A percentile compares a stretch with the other conserved stretches of the same genome.
Conservation (phyloP, 2,797 vertebrate genomes). For the Gouania willdenowi region DNA sequence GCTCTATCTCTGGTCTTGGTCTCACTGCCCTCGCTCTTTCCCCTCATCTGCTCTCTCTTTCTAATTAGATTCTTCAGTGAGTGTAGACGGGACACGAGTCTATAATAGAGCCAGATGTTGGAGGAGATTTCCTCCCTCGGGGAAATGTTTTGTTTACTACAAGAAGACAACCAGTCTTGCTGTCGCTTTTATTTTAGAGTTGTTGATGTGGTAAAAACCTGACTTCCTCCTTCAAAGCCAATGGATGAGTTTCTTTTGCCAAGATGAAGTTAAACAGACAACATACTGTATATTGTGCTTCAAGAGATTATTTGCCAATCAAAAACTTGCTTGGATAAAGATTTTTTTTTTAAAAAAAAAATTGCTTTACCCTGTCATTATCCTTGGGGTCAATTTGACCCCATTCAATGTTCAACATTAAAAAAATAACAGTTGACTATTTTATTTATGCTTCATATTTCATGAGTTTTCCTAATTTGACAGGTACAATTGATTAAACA, state of each 20-base stretch:
- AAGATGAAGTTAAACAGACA: conserved; percentile 21
- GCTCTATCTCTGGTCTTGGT: conserved; percentile 47
- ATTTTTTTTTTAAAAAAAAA: not conserved
- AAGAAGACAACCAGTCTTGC: conserved; percentile 67
- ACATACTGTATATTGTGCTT: conserved; percentile 9
- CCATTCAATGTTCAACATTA: too few relatives aligned
- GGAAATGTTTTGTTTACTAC: conserved; percentile 72
- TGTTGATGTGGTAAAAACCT: conserved; percentile 45
- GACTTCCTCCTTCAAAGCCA: conserved; percentile 10
- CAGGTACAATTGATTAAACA: too few relatives aligned
- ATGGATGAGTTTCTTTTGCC: conserved; percentile 21
- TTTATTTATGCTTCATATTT: too few relatives aligned
- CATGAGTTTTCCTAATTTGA: too few relatives aligned
- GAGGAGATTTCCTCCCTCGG: conserved; percentile 61
- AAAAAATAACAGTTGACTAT: too few relatives aligned
- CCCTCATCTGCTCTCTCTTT: conserved; percentile 62
- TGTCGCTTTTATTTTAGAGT: conserved; percentile 43
- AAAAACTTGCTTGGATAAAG: not conserved
- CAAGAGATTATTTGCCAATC: conserved; percentile 3
- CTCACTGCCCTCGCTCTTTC: conserved; percentile 54
- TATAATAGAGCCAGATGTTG: conserved; percentile 74
- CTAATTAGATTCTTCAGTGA: conserved; percentile 74
- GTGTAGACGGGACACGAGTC: conserved; percentile 65
- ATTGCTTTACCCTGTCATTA: not conserved
- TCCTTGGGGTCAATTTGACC: too few relatives aligned